Evolutionary conservation across 2,888 invertebrate genomes (phyloP), one percentile per base, ranked within the genome.

Genomic region (Ormyrus rosae): DNA sequence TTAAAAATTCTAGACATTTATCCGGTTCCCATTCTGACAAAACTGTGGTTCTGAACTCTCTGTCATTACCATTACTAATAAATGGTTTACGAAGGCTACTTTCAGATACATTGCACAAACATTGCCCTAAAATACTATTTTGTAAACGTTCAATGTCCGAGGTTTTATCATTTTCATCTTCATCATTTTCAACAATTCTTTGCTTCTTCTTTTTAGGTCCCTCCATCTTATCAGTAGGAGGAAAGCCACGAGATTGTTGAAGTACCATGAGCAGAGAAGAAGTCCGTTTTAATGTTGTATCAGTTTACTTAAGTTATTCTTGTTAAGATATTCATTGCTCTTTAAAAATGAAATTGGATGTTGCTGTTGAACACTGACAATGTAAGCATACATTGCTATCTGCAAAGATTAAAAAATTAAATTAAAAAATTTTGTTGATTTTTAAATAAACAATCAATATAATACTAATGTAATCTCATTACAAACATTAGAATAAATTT

Each of bases 201-300:
- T 95, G 94, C 89, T 96, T 95, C 92, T 96, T 96, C 90, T 96
- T 96, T 86, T 95, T 95, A 85, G 96, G 96, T 92, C 96, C 96
- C 91, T 96, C 94, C 95, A 95, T 95, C 87, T 91, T 93, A 91
- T 92, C 92, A 91, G 92, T 91, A 90, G 92, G 91, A 91, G 91
- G 91, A 90, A 91, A 91, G 90, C 89, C 92, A 87, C 91, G 89
- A 85, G 92, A 91, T 87, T 92, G 92, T 90, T 93, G 92, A 91
- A 94, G 93, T 93, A 94, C 94, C 94, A 94, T 94, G 90, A 91
- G 91, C 91, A 86, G 83, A 65, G 70, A 76, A 69, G 70, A 65
- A 60, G 78, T 68, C 34, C 48, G n/a, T 68, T 83, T 60, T 80
- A 81, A 78, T 45, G 60, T 84, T 85, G 76, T 82, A 65, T 63